Evolutionary conservation across 1,140 invertebrate species (phyloP).

Genomic region (Parasteatoda tepidariorum): DNA sequence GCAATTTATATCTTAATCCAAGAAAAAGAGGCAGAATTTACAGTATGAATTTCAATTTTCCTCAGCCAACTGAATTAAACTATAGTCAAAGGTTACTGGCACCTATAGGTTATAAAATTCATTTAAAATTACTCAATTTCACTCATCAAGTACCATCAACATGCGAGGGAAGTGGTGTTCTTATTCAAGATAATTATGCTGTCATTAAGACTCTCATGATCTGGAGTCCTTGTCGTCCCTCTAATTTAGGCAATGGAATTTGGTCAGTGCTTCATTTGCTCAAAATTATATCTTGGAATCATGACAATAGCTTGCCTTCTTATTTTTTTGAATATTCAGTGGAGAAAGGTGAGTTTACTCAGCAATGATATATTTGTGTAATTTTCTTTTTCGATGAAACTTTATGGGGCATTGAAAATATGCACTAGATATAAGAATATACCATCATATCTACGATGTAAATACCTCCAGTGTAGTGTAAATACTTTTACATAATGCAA

Average conservation of each 20-base stretch:
- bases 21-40: slow-evolving; percentile 17
- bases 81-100: slow-evolving; percentile 73
- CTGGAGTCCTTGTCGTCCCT: slow-evolving; percentile 26
- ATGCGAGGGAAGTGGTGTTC: slow-evolving; percentile 26
- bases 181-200: background rate
- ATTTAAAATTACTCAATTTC: slow-evolving; percentile 68
- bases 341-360: slow-evolving; percentile 16
- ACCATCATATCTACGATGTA: too few relatives aligned
- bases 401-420: background rate
- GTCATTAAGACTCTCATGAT: background rate
- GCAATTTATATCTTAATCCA: slow-evolving; percentile 28
- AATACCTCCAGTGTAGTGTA: too few relatives aligned
- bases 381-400: background rate
- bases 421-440: too few relatives aligned
- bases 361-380: background rate
- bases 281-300: slow-evolving; percentile 23
- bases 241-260: background rate
- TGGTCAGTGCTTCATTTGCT: slow-evolving; percentile 44
- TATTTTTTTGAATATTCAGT: slow-evolving; percentile 27
- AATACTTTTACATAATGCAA: too few relatives aligned
- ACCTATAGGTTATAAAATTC: slow-evolving; percentile 73
- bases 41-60: slow-evolving; percentile 72
- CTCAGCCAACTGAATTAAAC: slow-evolving; percentile 70
- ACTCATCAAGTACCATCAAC: background rate
- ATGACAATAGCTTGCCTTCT: slow-evolving; percentile 29